These are phyloP conservation scores for Cuculus canorus DNA, from an alignment of 2,797 vertebrate genomes.

Conservation along the genomic window DNA sequence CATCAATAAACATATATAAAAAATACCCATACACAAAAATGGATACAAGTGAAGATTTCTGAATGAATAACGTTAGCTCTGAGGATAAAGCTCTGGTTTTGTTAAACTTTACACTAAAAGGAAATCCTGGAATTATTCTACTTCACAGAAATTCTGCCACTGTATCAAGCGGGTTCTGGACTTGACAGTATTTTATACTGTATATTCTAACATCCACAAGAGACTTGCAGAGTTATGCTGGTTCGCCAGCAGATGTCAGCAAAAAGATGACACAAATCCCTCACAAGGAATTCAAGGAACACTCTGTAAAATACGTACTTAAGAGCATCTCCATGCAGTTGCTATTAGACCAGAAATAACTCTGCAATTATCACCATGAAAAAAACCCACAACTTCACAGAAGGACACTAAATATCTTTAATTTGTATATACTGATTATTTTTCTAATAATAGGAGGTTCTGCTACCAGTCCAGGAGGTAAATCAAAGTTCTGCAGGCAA, in stretches of 20 bases:
- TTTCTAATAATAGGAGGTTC: neutral
- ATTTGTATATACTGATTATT: neutral
- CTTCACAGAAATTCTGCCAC: neutral
- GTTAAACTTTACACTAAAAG: neutral
- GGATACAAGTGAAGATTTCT: neutral
- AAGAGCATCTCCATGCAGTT: neutral
- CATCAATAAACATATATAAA: neutral
- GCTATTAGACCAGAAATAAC: neutral
- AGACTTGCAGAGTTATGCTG: neutral
- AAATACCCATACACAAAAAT: neutral
- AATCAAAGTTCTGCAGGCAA: neutral
- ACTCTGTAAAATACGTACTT: neutral
- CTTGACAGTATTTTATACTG: neutral
- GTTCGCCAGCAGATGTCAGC: neutral
- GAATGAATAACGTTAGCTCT: neutral
- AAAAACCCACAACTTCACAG: neutral
- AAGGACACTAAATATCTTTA: neutral
- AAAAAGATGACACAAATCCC: neutral
- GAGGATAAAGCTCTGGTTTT: neutral
- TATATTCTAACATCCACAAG: neutral
- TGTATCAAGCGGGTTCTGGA: neutral
- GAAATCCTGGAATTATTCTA: neutral
- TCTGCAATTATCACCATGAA: neutral
- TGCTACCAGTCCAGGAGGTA: neutral
- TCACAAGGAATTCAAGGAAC: neutral